Percentiles rank a stretch among this genome's conserved stretches.
Evolutionary conservation across 2,797 vertebrate species (phyloP).

Genomic region (Oreochromis mossambicus): DNA sequence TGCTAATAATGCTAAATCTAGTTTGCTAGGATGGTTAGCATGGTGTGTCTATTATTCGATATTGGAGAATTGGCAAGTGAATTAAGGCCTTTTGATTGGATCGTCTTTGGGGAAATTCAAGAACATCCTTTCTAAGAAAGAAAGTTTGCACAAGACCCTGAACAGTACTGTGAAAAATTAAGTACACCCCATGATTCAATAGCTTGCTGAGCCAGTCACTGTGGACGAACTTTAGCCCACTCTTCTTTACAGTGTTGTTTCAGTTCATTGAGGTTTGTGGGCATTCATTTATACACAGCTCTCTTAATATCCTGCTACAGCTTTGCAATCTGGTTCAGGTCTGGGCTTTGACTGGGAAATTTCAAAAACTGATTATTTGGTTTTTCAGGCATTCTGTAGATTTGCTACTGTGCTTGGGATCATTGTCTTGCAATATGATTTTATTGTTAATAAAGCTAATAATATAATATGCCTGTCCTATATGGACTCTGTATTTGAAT

Average conservation of each 20-base stretch:
- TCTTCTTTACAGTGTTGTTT: neutral
- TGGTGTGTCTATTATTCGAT: rapidly evolving
- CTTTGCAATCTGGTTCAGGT: neutral
- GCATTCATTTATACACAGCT: neutral
- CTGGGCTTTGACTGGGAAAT: neutral
- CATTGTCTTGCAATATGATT: neutral
- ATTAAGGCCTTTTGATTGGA: neutral
- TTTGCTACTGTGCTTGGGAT: neutral
- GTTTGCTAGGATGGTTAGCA: neutral
- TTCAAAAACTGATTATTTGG: neutral
- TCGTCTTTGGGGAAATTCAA: neutral
- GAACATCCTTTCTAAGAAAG: neutral
- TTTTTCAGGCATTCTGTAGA: neutral
- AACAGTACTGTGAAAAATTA: neutral
- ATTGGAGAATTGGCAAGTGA: neutral
- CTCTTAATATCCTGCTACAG: neutral
- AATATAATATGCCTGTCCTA: neutral
- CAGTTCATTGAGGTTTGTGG: neutral
- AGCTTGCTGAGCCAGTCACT: neutral
- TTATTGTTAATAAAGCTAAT: neutral
- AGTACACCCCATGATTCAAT: neutral
- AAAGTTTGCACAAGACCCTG: neutral
- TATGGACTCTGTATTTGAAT: neutral
- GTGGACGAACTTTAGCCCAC: neutral
- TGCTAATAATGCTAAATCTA: neutral